Percentiles rank a stretch among this genome's conserved stretches.
phyloP scores from a whole-genome alignment of 1,140 invertebrate species.

The Habropoda laboriosa region DNA sequence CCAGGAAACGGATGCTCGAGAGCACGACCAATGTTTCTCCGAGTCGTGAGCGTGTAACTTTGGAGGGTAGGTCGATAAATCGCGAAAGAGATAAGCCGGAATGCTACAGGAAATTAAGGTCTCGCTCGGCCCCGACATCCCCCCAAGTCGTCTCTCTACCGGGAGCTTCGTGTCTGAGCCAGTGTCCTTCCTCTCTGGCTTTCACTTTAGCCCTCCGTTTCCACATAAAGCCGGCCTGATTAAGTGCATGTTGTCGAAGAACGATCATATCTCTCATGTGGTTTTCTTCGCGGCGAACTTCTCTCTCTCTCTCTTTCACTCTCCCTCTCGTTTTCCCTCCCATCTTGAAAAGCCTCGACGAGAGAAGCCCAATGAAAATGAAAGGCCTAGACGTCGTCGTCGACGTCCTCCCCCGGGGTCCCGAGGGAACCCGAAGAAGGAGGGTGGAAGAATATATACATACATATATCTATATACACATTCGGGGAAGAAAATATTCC shows the following conservation, averaged over 20 bases:
- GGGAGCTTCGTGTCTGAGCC: constrained; percentile 36
- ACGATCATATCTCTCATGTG: constrained; percentile 59
- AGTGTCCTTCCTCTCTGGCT: constrained; percentile 42
- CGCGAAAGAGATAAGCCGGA: constrained; percentile 64
- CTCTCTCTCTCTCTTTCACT: background rate
- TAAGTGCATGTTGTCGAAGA: constrained; percentile 62
- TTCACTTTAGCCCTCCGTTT: constrained; percentile 49
- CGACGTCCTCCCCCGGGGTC: background rate
- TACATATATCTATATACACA: background rate
- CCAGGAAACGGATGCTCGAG: constrained; percentile 35
- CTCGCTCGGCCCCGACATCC: constrained; percentile 52
- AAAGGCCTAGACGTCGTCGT: constrained; percentile 39
- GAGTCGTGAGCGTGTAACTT: constrained; percentile 40
- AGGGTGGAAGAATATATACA: constrained; percentile 29
- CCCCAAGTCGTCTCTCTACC: constrained; percentile 24
- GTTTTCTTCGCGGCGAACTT: constrained; percentile 36
- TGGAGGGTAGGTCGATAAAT: constrained; percentile 64
- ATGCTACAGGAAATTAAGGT: constrained; percentile 69
- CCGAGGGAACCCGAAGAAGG: constrained; percentile 10
- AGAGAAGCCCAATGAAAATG: constrained; percentile 43
- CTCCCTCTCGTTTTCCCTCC: too few relatives aligned
- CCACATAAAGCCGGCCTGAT: constrained; percentile 52
- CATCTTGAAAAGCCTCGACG: constrained; percentile 38
- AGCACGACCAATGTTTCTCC: constrained; percentile 24
- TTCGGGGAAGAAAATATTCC: constrained; percentile 28